Evolutionary conservation across 2,113 vertebrate genomes (phyloP).

Genomic region (Cnemophilus loriae): DNA sequence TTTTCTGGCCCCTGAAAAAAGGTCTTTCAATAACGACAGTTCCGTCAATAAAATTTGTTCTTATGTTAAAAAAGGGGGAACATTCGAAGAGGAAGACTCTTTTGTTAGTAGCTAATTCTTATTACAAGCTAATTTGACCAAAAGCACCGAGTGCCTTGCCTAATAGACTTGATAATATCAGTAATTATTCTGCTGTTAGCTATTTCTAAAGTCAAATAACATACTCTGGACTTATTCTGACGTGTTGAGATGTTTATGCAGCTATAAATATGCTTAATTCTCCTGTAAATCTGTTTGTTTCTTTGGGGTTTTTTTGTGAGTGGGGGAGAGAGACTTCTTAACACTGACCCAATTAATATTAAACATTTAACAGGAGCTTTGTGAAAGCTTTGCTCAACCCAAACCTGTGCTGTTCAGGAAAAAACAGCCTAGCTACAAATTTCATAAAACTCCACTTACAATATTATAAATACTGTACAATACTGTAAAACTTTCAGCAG

Average conservation of each 20-base stretch:
- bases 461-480: no score
- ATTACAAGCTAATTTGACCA: not conserved
- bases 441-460: not conserved
- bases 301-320: rapidly evolving
- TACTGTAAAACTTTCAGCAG: not conserved
- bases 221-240: not conserved
- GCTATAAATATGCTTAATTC: not conserved
- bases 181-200: not conserved
- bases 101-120: not conserved
- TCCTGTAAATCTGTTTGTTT: not conserved
- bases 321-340: not conserved
- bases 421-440: not conserved
- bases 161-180: not conserved
- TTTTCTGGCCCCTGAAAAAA: not conserved
- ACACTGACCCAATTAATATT: not conserved
- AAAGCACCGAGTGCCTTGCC: not conserved
- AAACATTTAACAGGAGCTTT: not conserved
- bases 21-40: not conserved
- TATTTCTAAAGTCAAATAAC: not conserved
- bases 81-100: not conserved
- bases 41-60: not conserved
- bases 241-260: not conserved
- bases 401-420: not conserved
- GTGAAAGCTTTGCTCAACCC: not conserved
- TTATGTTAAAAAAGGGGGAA: not conserved